These are phyloP conservation scores for Sardinella longiceps DNA, from an alignment of 2,797 vertebrate genomes.

Conservation along the genomic window DNA sequence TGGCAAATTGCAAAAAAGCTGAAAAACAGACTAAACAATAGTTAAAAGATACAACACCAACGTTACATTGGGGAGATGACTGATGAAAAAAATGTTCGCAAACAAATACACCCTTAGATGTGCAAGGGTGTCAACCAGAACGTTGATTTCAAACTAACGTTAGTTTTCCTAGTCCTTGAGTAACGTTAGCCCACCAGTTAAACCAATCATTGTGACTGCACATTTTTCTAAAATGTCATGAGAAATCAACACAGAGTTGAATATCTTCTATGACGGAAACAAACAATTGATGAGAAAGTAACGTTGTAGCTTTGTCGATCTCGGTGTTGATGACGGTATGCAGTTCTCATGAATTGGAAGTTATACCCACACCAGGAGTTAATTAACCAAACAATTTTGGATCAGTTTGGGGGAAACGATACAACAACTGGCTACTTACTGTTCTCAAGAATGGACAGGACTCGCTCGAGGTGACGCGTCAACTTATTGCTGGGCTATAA, in stretches of 20 bases:
- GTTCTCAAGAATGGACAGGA: constrained; percentile 33
- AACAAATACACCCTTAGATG: background rate
- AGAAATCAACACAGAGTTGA: background rate
- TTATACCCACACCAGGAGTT: constrained; percentile 14
- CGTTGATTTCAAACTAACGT: background rate
- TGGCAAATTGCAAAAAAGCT: background rate
- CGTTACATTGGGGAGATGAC: background rate
- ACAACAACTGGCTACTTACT: constrained; percentile 47
- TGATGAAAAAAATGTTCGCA: background rate
- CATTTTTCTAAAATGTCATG: background rate
- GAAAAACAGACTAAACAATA: background rate
- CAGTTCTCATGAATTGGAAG: constrained; percentile 8
- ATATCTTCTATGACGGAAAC: background rate
- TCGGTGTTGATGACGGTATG: background rate
- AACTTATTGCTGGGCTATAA: constrained; percentile 21
- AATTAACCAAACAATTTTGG: background rate
- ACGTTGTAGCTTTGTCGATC: background rate
- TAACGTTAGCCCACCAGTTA: background rate
- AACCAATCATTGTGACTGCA: background rate
- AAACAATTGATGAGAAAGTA: background rate
- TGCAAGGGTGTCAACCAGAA: background rate
- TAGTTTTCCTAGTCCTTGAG: background rate
- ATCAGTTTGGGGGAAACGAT: background rate
- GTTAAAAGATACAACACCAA: background rate
- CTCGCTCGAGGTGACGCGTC: constrained; percentile 27